Evolutionary conservation across 2,797 vertebrate genomes (phyloP).

Genomic region (Calcarius lapponicus): DNA sequence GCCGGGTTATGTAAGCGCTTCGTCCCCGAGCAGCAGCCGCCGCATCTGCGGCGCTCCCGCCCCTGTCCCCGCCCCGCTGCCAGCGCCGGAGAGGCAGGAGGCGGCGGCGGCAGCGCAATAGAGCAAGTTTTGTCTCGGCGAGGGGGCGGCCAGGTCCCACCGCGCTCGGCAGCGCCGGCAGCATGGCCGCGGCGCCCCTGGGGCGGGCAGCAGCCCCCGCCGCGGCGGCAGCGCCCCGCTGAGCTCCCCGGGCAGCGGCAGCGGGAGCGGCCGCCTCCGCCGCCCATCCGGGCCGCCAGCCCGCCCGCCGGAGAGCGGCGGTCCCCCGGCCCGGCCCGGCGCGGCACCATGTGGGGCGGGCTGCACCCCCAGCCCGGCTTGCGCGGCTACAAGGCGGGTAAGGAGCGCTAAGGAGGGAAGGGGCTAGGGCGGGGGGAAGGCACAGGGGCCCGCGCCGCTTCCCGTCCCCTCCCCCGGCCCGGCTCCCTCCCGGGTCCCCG

Average conservation of each 20-base stretch:
- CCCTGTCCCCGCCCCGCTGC: slow-evolving; percentile 23
- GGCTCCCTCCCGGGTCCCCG: not conserved
- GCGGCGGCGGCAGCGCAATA: not conserved
- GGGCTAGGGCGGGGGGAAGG: not conserved
- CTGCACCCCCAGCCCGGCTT: slow-evolving; percentile 43
- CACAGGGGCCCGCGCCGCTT: not conserved
- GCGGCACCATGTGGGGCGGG: slow-evolving; percentile 60
- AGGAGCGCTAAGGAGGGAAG: not conserved
- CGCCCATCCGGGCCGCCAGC: not conserved
- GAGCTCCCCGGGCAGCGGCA: not conserved
- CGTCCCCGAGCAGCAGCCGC: not conserved
- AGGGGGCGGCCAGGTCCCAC: not conserved
- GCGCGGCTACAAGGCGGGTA: slow-evolving; percentile 48
- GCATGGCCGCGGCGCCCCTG: slow-evolving; percentile 45
- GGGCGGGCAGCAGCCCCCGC: not conserved
- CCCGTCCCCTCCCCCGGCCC: not conserved
- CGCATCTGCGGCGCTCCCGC: slow-evolving; percentile 34
- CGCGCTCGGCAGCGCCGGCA: not conserved
- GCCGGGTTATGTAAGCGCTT: slow-evolving; percentile 16
- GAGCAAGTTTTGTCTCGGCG: slow-evolving; percentile 48
- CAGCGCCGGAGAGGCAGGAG: not conserved
- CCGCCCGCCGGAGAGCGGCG: not conserved
- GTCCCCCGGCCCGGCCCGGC: not conserved
- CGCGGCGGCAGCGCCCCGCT: not conserved
- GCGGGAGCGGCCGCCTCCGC: not conserved